These are phyloP conservation scores for Nicator chloris DNA, from an alignment of 2,113 vertebrate genomes.

Conservation along the genomic window DNA sequence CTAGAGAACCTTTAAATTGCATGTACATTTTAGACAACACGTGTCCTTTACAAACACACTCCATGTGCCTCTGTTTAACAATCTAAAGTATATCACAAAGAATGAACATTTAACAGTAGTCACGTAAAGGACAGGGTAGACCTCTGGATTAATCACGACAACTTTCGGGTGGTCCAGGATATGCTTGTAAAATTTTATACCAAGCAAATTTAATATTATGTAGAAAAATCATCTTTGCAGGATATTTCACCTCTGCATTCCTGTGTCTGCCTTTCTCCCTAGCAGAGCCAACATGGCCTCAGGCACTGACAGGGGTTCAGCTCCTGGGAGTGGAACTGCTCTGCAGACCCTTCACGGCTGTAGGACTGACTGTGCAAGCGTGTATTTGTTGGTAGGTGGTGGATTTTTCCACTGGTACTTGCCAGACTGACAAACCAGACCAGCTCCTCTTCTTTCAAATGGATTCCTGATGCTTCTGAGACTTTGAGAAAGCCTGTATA, in stretches of 20 bases:
- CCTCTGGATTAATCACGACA: not conserved
- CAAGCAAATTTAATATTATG: not conserved
- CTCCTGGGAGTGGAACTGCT: not conserved
- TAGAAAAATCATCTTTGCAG: not conserved
- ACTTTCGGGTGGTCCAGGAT: conserved; percentile 31
- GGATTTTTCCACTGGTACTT: conserved; percentile 5
- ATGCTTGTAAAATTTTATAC: conserved; percentile 1
- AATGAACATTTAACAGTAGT: not conserved
- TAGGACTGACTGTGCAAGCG: not conserved
- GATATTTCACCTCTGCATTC: not conserved
- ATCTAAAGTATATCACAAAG: not conserved
- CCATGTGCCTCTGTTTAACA: conserved; percentile 14
- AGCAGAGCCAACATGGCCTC: not conserved
- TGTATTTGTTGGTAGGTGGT: not conserved
- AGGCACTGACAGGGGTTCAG: not conserved
- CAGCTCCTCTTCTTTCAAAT: conserved; percentile 14
- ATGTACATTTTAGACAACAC: not conserved
- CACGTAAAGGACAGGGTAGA: not conserved
- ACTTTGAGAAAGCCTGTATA: not conserved
- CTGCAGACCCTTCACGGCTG: not conserved
- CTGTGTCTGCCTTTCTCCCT: not conserved
- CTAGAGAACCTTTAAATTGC: conserved; percentile 2
- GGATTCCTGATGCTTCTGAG: not conserved
- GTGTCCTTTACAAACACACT: not conserved
- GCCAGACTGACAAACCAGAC: conserved; percentile 38